Evolutionary conservation across 35 echinoderm and acorn worm species (phyloP), one percentile per base, ranked within the genome.

Genomic region (Heliocidaris erythrogramma): DNA sequence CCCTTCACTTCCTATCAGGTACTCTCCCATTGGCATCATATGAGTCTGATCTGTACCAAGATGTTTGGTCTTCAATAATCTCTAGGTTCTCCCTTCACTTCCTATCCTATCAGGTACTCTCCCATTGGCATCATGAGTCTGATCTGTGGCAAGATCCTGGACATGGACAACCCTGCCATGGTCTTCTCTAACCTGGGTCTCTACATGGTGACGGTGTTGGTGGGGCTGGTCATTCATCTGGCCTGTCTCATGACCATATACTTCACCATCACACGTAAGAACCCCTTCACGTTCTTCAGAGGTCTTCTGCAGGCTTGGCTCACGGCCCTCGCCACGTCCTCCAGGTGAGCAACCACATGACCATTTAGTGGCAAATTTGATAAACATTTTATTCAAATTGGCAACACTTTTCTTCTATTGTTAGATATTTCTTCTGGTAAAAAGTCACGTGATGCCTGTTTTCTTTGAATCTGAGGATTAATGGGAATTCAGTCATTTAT

Each of bases 251-350:
- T 97, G 96, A 35, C 35, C 18, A 95, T 99, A 24, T 99, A 96
- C 93, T 97, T 97, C 93, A 93, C 48, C 30, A 29, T 99, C 32
- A 96, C 95, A 13, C 96, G 96, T 14, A 96, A 99, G 52, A 99
- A 97, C 71, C 98, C 98, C 8, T 59, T 99, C 35, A 31, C 49
- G 2, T 98, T 95, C 94, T 97, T 97, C 71, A 29, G 71, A 11
- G 96, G 96, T 18, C 96, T 99, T 94, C 85, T 99, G 49, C 98
- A 99, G 94, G 98, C 98, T 5, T 99, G 98, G 98, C 59, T 99
- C 5, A 99, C 96, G 49, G 98, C 98, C 50, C 86, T 99, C 29
- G 98, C 96, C 13, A 99, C 98, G 29, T 96, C 98, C 50, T 99
- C 98, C 48, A 99, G 98, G 98, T 99, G 27, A 86, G 94, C 60